Evolutionary conservation across 1,140 invertebrate genomes (phyloP), one percentile per base, ranked within the genome.

Genomic region (Acromyrmex echinatior): DNA sequence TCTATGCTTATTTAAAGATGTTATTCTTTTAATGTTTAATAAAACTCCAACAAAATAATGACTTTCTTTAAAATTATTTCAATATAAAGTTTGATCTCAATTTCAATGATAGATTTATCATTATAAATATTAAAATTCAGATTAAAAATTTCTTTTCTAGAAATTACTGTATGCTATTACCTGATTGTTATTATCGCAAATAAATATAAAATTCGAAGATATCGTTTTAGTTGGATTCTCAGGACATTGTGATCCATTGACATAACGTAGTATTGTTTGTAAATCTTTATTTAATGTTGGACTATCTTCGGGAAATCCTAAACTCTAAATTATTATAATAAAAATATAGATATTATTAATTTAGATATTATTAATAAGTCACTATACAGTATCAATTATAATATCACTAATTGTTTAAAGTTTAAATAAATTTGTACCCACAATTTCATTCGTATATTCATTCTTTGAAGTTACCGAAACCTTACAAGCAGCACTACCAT

Each of bases 401-500:
- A 53, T 60, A 62, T 2, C 12, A 14, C 21, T 65, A 56, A 85
- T 9, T 21, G 53, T 68, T 53, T 80, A 79, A 45, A 74, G 49
- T 68, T 56, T 80, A 76, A 53, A 74, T 60, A 70, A 25, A 51
- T 49, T 60, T 74, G 58, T 90, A 95, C 95, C 96, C 92, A 96
- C 96, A 35, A 91, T 92, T 93, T 96, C 95, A 70, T 96, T 92
- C 79, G 93, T 91, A 73, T 94, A 93, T 79, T 88, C 91, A 49
- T 90, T 93, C 86, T 90, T 51, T 1, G 63, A 51, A 87, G 79
- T 91, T 53, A 92, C 90, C 28, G 93, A 93, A 82, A 94, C 93
- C 93, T 95, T 95, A 86, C 96, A 96, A 82, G 93, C 94, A 73
- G 94, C 95, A 88, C 95, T 96, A 18, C 95, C 96, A 90, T 95